Evolutionary conservation across 2,113 vertebrate genomes (phyloP), one percentile per base, ranked within the genome.

Genomic region (Cnemophilus loriae): DNA sequence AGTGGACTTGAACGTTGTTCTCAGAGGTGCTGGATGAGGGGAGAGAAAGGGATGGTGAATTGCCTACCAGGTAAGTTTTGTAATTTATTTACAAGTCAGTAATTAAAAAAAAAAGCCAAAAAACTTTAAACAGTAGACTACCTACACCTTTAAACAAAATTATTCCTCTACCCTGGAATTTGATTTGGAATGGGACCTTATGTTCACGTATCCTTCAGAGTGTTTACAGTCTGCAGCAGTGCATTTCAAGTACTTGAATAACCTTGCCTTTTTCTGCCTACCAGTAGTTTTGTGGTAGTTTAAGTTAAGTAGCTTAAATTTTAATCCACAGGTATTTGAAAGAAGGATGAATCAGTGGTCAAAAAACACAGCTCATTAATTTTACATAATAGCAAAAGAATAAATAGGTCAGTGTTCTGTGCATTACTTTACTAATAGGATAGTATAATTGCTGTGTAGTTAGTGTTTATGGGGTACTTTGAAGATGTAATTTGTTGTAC

Each of bases 251-350:
- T 53, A 53, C 61, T 79, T 75, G 56, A 42, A 50, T 70, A 28
- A 56, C 41, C 42, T 90, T 55, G 42, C 60, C 39, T 59, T 89
- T 92, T 93, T 53, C 52, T 85, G 57, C 41, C 75, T 70, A 84
- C 68, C 20, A 49, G 61, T 87, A 75, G 44, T 94, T 95, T 92
- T 91, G 69, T 84, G 87, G 69, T n/a, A n/a, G n/a, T n/a, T n/a
- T n/a, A n/a, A n/a, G n/a, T 95, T 84, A 87, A 87, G 60, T 70
- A 81, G 86, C 56, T 95, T 89, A 93, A 84, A 87, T 89, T 96
- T 96, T 92, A 95, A 95, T 90, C 89, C 60, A 41, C 44, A 71
- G 22, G 35, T 92, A 89, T 78, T 95, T 91, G 65, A 33, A 89
- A 93, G 90, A 67, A 92, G 35, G 44, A 92, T 86, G 80, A 92